These are phyloP conservation scores for Xenops minutus DNA, from an alignment of 2,797 vertebrate species.

Conservation along the genomic window DNA sequence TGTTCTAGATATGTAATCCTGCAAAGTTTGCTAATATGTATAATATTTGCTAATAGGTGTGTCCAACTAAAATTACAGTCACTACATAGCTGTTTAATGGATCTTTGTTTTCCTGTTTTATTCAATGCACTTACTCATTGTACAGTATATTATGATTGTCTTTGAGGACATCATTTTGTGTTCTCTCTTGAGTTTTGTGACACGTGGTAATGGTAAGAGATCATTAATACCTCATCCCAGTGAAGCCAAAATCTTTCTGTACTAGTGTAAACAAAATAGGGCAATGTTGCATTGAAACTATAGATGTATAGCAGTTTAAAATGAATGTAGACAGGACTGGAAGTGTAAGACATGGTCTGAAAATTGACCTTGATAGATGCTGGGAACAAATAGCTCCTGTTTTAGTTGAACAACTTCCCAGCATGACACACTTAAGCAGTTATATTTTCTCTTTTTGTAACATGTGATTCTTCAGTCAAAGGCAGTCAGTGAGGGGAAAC, in stretches of 20 bases:
- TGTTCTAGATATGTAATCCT: not conserved
- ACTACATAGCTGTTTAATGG: not conserved
- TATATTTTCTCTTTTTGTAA: conserved; percentile 56
- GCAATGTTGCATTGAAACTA: not conserved
- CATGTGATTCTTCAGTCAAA: conserved; percentile 69
- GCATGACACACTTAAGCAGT: conserved; percentile 42
- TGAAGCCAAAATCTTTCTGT: not conserved
- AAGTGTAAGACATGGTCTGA: not conserved
- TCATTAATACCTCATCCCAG: not conserved
- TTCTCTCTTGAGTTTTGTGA: not conserved
- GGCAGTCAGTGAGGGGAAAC: conserved; percentile 57
- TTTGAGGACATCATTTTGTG: not conserved
- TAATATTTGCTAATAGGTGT: not conserved
- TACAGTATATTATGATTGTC: not conserved
- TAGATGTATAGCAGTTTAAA: not conserved
- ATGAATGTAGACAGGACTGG: not conserved
- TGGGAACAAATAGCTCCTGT: conserved; percentile 48
- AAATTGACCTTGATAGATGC: not conserved
- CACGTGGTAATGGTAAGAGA: not conserved
- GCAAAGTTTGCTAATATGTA: not conserved
- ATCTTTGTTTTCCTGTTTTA: not conserved
- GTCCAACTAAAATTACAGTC: not conserved
- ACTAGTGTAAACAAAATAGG: not conserved
- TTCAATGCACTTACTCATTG: not conserved
- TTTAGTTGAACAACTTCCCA: conserved; percentile 64